phyloP scores from a whole-genome alignment of 1,140 invertebrate species.

The Mamestra configurata region DNA sequence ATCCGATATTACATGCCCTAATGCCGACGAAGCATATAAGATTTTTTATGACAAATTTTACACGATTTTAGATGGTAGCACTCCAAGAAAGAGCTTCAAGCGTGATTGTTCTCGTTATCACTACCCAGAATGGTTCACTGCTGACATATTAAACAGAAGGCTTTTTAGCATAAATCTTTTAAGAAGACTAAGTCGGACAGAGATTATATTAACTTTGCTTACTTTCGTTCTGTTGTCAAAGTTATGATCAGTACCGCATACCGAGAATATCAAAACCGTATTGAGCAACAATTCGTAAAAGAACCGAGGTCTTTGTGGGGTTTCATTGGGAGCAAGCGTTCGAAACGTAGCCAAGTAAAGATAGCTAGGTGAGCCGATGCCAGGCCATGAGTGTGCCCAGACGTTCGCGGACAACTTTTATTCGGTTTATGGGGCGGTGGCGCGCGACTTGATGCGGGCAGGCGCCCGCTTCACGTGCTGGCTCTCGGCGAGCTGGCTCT shows the following conservation, averaged over 20 bases:
- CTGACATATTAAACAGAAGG: neutral
- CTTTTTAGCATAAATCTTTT: neutral
- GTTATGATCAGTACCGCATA: neutral
- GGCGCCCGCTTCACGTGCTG: no score
- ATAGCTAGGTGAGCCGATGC: neutral
- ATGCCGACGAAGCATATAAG: no score
- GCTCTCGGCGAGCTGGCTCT: neutral
- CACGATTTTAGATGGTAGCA: neutral
- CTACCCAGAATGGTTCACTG: neutral
- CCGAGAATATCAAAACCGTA: neutral
- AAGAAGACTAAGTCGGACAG: neutral
- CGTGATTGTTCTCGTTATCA: neutral
- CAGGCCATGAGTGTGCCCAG: neutral
- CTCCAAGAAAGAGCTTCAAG: neutral
- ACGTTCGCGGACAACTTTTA: neutral
- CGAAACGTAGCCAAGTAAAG: neutral
- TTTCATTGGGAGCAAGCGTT: neutral
- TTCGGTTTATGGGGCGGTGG: neutral
- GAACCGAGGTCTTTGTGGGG: neutral
- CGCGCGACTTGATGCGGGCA: neutral
- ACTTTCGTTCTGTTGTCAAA: neutral
- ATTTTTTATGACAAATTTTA: no score
- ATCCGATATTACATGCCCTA: no score
- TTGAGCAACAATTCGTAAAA: neutral
- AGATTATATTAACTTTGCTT: neutral